phyloP scores from a whole-genome alignment of 2,888 invertebrate genomes.

The Chrysolina oricalcia region DNA sequence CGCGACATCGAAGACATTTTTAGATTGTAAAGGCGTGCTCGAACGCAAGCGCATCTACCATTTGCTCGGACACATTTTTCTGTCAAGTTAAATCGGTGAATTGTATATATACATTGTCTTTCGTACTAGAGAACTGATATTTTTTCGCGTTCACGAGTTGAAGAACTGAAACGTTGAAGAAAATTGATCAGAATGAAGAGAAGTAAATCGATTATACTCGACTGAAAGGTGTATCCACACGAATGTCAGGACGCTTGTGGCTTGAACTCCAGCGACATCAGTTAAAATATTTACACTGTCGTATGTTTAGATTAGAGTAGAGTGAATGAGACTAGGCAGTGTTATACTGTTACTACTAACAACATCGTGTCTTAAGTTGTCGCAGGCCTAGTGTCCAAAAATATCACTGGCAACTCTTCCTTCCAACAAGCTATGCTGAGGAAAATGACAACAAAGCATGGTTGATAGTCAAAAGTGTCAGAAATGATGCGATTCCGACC shows the following conservation, averaged over 20 bases:
- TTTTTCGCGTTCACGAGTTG: neutral
- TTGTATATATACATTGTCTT: slow-evolving; percentile 10
- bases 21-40: slow-evolving; percentile 55
- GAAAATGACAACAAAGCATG: neutral
- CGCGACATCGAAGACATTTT: slow-evolving; percentile 54
- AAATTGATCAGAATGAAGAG: neutral
- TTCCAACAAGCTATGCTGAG: neutral
- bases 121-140: slow-evolving; percentile 1
- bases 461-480: neutral
- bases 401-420: neutral
- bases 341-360: slow-evolving; percentile 68
- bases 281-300: slow-evolving; percentile 70
- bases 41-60: slow-evolving; percentile 29
- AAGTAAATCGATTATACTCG: slow-evolving; percentile 31
- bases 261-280: slow-evolving; percentile 65
- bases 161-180: neutral
- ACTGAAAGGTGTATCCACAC: slow-evolving; percentile 37
- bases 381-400: slow-evolving; percentile 38
- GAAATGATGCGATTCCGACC: neutral
- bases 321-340: slow-evolving; percentile 70
- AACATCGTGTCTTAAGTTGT: slow-evolving; percentile 25
- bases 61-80: slow-evolving; percentile 29
- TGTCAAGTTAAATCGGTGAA: slow-evolving; percentile 44
- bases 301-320: slow-evolving; percentile 71
- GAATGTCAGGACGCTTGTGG: slow-evolving; percentile 45